phyloP scores from a whole-genome alignment of 1,140 invertebrate species.

The Idris sp. region DNA sequence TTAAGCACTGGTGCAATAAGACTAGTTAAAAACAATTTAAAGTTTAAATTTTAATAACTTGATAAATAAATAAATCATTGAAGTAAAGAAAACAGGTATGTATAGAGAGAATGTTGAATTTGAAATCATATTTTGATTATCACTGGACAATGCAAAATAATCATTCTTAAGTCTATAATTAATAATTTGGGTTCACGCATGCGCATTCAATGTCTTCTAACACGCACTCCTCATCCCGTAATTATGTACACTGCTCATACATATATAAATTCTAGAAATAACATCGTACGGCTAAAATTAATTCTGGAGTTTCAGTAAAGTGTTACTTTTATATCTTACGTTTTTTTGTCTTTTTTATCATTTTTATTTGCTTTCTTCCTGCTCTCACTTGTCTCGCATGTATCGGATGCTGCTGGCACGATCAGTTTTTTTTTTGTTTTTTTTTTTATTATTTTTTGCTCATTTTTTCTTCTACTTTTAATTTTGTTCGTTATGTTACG shows the following conservation, averaged over 20 bases:
- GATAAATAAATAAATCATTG: too few relatives aligned
- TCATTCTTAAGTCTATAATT: conserved; percentile 29
- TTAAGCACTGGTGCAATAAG: too few relatives aligned
- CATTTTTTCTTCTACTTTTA: conserved; percentile 46
- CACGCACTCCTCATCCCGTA: conserved; percentile 38
- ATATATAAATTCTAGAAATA: conserved; percentile 75
- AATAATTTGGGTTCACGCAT: conserved; percentile 31
- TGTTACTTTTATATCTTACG: conserved; percentile 67
- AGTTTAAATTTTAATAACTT: too few relatives aligned
- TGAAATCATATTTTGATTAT: too few relatives aligned
- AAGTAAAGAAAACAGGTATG: too few relatives aligned
- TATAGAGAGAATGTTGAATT: too few relatives aligned
- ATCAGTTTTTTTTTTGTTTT: conserved; percentile 14
- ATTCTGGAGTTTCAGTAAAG: conserved; percentile 75
- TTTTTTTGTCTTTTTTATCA: conserved; percentile 52
- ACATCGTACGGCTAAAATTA: conserved; percentile 73
- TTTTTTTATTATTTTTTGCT: background rate
- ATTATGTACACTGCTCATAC: conserved; percentile 70
- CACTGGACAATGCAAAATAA: too few relatives aligned
- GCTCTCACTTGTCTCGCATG: conserved; percentile 73
- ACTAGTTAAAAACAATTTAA: too few relatives aligned
- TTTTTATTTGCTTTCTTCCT: conserved; percentile 34
- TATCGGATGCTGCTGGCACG: conserved; percentile 69
- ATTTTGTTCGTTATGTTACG: conserved; percentile 68
- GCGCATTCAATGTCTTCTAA: conserved; percentile 20